These are phyloP conservation scores for Macrostomum lignano DNA, from an alignment of 1,140 invertebrate genomes.

Conservation along the genomic window DNA sequence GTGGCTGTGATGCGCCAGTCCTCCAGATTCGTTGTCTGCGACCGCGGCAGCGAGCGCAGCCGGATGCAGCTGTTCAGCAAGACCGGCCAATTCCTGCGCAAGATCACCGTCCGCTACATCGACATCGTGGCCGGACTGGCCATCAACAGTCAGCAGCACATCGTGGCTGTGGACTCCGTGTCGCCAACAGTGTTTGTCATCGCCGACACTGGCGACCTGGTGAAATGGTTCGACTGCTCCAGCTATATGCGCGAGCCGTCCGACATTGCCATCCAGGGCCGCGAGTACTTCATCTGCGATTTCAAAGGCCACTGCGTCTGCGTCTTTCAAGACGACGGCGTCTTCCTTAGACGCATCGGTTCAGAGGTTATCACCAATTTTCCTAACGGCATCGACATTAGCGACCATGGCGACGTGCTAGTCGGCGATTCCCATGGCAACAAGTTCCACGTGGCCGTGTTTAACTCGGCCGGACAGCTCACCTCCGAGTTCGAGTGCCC, in stretches of 20 bases:
- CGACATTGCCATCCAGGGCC: slow-evolving; percentile 68
- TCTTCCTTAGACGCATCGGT: slow-evolving; percentile 62
- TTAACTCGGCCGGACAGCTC: slow-evolving; percentile 46
- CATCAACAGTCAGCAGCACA: slow-evolving; percentile 48
- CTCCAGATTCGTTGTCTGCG: slow-evolving; percentile 56
- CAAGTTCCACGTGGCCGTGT: slow-evolving; percentile 76
- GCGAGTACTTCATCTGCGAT: slow-evolving; percentile 83
- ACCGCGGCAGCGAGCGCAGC: slow-evolving; percentile 70
- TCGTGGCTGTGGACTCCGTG: slow-evolving; percentile 82
- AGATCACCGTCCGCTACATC: slow-evolving; percentile 69
- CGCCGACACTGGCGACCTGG: slow-evolving; percentile 53
- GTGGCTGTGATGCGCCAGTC: slow-evolving; percentile 50
- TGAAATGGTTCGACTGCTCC: slow-evolving; percentile 80
- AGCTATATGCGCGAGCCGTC: slow-evolving; percentile 84
- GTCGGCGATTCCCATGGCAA: slow-evolving; percentile 90
- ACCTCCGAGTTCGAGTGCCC: slow-evolving; percentile 79
- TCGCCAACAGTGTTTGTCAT: slow-evolving; percentile 82
- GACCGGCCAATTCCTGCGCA: slow-evolving; percentile 42
- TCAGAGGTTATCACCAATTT: slow-evolving; percentile 78
- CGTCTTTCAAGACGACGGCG: slow-evolving; percentile 65
- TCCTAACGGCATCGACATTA: slow-evolving; percentile 86
- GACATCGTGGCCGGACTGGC: slow-evolving; percentile 85
- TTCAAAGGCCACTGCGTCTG: slow-evolving; percentile 89
- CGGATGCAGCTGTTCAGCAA: slow-evolving; percentile 63
- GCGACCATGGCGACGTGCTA: slow-evolving; percentile 68